Evolutionary conservation across 2,113 vertebrate genomes (phyloP).

Genomic region (Aepyceros melampus): DNA sequence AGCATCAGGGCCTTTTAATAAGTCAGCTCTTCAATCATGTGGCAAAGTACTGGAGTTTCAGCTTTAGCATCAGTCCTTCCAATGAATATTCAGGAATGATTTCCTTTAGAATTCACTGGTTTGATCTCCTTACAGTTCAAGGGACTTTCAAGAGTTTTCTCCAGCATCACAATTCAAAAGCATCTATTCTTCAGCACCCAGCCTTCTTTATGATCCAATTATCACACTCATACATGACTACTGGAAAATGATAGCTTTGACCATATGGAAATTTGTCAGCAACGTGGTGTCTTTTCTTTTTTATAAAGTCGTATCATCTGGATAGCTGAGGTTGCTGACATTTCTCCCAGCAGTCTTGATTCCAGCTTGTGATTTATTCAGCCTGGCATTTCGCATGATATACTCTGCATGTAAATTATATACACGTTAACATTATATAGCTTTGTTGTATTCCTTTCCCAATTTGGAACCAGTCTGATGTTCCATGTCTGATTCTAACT

Average conservation of each 20-base stretch:
- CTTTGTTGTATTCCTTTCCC: not conserved
- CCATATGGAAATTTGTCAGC: not conserved
- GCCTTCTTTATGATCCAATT: not conserved
- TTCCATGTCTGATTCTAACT: not conserved
- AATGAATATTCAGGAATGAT: not conserved
- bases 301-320: not conserved
- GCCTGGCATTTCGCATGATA: not conserved
- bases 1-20: not conserved
- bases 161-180: not conserved
- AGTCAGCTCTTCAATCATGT: not conserved
- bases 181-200: not conserved
- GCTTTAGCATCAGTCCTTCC: not conserved
- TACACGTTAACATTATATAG: not conserved
- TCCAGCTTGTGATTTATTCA: not conserved
- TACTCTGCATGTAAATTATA: not conserved
- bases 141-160: not conserved
- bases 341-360: not conserved
- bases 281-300: not conserved
- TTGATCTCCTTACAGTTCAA: not conserved
- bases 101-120: not conserved
- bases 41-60: not conserved
- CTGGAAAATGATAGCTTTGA: not conserved
- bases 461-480: not conserved
- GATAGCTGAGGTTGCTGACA: not conserved
- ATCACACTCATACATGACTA: not conserved